Conservation (phyloP, 2,113 vertebrate species). For the Cettia cetti region DNA sequence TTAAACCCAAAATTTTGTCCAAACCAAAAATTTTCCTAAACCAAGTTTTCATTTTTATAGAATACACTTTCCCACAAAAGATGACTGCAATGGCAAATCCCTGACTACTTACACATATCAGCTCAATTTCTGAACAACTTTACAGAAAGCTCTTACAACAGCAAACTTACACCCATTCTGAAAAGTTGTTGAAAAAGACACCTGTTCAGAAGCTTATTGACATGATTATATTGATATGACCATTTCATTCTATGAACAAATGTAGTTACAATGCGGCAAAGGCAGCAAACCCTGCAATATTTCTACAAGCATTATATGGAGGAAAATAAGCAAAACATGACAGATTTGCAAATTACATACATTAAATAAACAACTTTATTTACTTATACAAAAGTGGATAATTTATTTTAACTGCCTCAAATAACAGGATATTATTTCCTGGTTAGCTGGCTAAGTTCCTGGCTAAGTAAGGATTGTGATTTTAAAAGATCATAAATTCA, state of each 20-base stretch:
- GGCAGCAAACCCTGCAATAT: not conserved
- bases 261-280: not conserved
- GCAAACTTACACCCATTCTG: not conserved
- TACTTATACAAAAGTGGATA: not conserved
- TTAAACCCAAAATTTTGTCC: not conserved
- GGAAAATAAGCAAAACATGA: not conserved
- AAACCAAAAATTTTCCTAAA: not conserved
- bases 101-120: fast-evolving
- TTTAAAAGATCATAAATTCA: not conserved
- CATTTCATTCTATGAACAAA: not conserved
- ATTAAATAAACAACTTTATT: not conserved
- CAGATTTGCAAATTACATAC: not conserved
- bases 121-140: not conserved
- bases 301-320: not conserved
- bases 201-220: not conserved
- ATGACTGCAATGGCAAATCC: not conserved
- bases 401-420: not conserved
- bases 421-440: not conserved
- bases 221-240: not conserved
- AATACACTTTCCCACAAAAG: not conserved
- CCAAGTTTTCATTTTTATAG: not conserved
- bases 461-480: not conserved
- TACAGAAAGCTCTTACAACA: not conserved
- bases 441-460: not conserved
- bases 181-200: not conserved